A percentile compares a stretch with the other conserved stretches of the same genome.
These are phyloP conservation scores for Galbula dea DNA, from an alignment of 2,113 vertebrate species.

Conservation along the genomic window DNA sequence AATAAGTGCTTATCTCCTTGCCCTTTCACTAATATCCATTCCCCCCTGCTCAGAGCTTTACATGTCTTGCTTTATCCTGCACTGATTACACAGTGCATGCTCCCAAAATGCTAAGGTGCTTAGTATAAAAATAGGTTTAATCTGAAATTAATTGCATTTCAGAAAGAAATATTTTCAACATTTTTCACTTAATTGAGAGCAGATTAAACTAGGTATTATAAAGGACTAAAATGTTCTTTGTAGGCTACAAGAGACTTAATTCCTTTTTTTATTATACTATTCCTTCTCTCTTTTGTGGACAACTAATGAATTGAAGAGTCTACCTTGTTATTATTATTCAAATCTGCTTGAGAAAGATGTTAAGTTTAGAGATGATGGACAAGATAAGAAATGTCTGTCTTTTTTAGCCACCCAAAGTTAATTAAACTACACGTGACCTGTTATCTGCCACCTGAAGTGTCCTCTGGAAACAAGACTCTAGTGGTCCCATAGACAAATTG, in stretches of 20 bases:
- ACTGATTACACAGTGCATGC: neutral
- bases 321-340: neutral
- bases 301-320: slow-evolving; percentile 23
- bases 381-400: neutral
- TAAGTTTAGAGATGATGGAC: slow-evolving; percentile 14
- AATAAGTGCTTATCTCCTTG: neutral
- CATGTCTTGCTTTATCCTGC: neutral
- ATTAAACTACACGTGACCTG: slow-evolving; percentile 57
- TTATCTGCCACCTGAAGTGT: neutral
- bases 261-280: neutral
- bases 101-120: neutral
- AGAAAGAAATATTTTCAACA: neutral
- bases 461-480: neutral
- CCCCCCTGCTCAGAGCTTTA: neutral
- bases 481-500: neutral
- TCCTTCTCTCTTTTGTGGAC: neutral
- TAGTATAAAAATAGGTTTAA: slow-evolving; percentile 14
- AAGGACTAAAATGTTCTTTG: neutral
- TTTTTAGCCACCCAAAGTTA: slow-evolving; percentile 8
- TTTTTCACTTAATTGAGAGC: neutral
- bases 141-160: slow-evolving; percentile 55
- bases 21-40: neutral
- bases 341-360: slow-evolving; percentile 26
- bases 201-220: slow-evolving; percentile 25
- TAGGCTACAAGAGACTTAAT: neutral